A percentile compares a stretch with the other conserved stretches of the same genome.
These are phyloP conservation scores for Hylaeus anthracinus DNA, from an alignment of 1,140 invertebrate species.

Conservation along the genomic window DNA sequence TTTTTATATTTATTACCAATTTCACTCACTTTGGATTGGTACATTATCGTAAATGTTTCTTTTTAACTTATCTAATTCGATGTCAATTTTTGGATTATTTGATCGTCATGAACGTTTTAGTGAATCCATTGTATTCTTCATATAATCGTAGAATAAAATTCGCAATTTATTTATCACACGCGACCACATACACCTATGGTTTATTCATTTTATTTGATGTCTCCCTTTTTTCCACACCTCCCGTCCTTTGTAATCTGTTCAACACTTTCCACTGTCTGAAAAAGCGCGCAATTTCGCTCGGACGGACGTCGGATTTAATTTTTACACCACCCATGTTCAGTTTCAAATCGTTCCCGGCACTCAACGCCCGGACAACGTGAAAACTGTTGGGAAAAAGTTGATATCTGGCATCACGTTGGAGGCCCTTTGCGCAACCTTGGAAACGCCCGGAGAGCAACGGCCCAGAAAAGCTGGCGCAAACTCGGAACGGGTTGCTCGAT, in stretches of 20 bases:
- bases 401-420: constrained; percentile 3
- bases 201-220: background rate
- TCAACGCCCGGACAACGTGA: background rate
- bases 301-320: background rate
- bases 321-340: background rate
- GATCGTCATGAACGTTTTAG: too few species aligned
- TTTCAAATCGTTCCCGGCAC: background rate
- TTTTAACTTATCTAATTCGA: too few species aligned
- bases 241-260: background rate
- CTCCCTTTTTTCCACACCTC: too few species aligned
- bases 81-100: too few species aligned
- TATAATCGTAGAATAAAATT: too few species aligned
- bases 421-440: background rate
- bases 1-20: too few species aligned
- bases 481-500: constrained; percentile 30
- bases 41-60: too few species aligned
- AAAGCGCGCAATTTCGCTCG: background rate
- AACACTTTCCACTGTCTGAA: background rate
- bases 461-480: constrained; percentile 21
- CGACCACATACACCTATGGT: background rate
- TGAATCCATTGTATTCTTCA: too few species aligned
- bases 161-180: background rate
- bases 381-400: constrained; percentile 14
- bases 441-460: background rate
- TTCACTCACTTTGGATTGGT: too few species aligned